A percentile compares a stretch with the other conserved stretches of the same genome.
Conservation (phyloP, 2,888 invertebrate species). For the Lapara coniferarum region DNA sequence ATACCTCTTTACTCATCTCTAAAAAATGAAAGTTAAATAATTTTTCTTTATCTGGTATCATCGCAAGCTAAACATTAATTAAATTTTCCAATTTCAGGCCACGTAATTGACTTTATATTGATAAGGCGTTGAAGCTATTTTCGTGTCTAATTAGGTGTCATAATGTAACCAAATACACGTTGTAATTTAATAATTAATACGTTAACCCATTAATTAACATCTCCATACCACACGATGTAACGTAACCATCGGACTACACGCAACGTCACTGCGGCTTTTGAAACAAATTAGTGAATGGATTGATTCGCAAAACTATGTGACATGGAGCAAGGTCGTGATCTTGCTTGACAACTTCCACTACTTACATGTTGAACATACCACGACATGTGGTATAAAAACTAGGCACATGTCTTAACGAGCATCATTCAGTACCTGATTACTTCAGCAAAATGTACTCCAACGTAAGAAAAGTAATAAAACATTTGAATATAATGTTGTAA, state of each 20-base stretch:
- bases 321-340: conserved; percentile 42
- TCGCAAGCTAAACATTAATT: too few relatives aligned
- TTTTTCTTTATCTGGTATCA: too few relatives aligned
- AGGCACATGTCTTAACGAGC: conserved; percentile 39
- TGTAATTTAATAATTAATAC: conserved; percentile 5
- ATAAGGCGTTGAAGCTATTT: too few relatives aligned
- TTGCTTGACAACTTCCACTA: conserved; percentile 53
- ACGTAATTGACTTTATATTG: too few relatives aligned
- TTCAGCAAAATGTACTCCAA: conserved; percentile 58
- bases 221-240: neutral
- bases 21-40: too few relatives aligned
- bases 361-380: conserved; percentile 36
- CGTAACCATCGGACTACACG: neutral
- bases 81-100: too few relatives aligned
- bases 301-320: conserved; percentile 41
- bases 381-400: conserved; percentile 53
- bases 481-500: neutral
- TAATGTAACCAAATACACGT: too few relatives aligned
- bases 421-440: conserved; percentile 51
- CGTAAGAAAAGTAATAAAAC: conserved; percentile 46
- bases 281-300: conserved; percentile 44
- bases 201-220: conserved; percentile 3
- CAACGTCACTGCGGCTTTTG: conserved; percentile 29
- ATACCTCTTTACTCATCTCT: too few relatives aligned
- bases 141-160: too few relatives aligned